A percentile compares a stretch with the other conserved stretches of the same genome.
Conservation (phyloP, 2,113 vertebrate genomes). For the Hiodon tergisus region DNA sequence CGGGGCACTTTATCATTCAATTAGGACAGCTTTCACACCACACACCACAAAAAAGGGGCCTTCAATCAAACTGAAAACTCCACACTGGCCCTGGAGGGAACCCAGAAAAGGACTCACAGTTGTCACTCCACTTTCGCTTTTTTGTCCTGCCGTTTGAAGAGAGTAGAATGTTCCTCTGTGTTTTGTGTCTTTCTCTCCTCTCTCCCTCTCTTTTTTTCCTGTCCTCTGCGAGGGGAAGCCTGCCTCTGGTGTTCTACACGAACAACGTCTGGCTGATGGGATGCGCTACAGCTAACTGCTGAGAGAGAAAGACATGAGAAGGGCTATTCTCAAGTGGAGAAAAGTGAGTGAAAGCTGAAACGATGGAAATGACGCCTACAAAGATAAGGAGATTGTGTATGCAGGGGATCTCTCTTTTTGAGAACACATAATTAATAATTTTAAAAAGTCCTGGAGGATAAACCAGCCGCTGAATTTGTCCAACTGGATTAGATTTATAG, state of each 20-base stretch:
- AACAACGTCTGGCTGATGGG: constrained; percentile 30
- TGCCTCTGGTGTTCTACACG: constrained; percentile 26
- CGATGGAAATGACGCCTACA: constrained; percentile 29
- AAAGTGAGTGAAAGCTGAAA: constrained; percentile 37
- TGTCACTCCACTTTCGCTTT: constrained; percentile 65
- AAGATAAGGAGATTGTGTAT: no score
- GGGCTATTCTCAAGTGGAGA: not conserved
- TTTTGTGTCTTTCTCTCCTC: constrained; percentile 39
- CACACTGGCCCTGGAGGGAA: constrained; percentile 68
- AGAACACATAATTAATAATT: no score
- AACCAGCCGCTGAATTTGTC: no score
- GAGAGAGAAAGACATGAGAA: not conserved
- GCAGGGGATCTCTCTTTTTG: no score
- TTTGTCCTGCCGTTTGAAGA: constrained; percentile 50
- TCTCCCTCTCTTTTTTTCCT: constrained; percentile 25
- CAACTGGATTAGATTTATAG: no score
- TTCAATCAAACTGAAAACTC: constrained; percentile 75
- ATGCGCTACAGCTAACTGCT: constrained; percentile 31
- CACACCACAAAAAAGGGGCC: constrained; percentile 68
- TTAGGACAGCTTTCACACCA: constrained; percentile 77
- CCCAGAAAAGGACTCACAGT: constrained; percentile 52
- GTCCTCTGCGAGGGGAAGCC: constrained; percentile 8
- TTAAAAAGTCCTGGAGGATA: no score
- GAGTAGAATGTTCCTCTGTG: constrained; percentile 44
- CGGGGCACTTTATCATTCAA: constrained; percentile 77